Conservation (phyloP, 1,140 invertebrate species). For the Doryteuthis pealeii region DNA sequence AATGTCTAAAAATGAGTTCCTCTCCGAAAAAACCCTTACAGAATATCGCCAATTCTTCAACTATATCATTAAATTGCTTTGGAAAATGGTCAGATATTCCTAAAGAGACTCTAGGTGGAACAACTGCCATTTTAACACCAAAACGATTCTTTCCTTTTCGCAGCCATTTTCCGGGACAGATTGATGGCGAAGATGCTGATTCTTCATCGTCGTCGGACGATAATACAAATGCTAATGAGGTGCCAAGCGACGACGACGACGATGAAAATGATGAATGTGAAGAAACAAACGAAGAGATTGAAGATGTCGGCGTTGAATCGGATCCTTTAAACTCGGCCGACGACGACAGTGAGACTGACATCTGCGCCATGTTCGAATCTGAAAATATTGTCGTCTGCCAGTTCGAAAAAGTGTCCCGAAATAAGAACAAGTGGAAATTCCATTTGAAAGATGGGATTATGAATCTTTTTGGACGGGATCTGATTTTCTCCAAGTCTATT, state of each 20-base stretch:
- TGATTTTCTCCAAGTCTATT: slow-evolving; percentile 97
- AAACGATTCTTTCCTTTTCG: no score
- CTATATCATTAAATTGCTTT: no score
- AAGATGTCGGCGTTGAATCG: not conserved
- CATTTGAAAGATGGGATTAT: slow-evolving; percentile 99
- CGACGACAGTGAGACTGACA: not conserved
- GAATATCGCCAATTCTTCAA: no score
- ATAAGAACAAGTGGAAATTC: slow-evolving; percentile 99
- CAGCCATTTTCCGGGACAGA: not conserved
- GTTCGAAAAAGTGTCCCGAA: slow-evolving; percentile 82
- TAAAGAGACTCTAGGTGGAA: no score
- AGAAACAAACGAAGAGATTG: not conserved
- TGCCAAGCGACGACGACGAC: not conserved
- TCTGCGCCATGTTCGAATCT: slow-evolving; percentile 2
- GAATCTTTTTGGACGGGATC: slow-evolving; percentile 97
- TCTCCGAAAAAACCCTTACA: no score
- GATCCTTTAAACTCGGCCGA: not conserved
- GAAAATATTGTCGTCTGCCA: not conserved
- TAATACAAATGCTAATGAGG: not conserved
- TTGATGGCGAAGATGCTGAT: not conserved
- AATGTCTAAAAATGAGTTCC: no score
- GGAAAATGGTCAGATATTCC: no score
- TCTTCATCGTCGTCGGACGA: not conserved
- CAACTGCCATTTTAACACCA: no score
- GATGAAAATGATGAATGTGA: not conserved